Evolutionary conservation across 2,113 vertebrate species (phyloP).

Genomic region (Thalassarche chlororhynchos): DNA sequence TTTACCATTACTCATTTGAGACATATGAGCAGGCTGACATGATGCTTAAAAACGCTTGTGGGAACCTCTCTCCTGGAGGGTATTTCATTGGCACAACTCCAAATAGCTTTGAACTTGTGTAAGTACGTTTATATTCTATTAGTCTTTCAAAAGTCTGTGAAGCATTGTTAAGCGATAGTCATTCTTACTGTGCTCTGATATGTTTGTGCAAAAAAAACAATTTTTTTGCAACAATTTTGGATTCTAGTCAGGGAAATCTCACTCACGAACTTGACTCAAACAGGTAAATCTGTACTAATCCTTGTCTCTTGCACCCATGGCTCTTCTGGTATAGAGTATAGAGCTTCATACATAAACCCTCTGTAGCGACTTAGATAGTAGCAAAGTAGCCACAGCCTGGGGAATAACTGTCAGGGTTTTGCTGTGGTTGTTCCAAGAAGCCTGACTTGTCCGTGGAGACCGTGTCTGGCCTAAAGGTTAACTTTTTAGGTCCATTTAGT

Average conservation of each 20-base stretch:
- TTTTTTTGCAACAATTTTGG: background rate
- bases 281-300: background rate
- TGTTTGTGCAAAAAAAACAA: background rate
- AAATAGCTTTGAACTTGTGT: conserved; percentile 94
- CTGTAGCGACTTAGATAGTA: background rate
- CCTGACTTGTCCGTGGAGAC: background rate
- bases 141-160: background rate
- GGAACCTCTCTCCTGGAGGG: conserved; percentile 88
- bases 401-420: background rate
- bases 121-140: conserved; percentile 61
- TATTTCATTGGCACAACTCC: conserved; percentile 98
- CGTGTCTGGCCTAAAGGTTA: background rate
- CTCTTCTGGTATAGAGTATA: background rate
- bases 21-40: conserved; percentile 88
- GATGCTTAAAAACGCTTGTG: conserved; percentile 97
- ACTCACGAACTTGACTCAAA: background rate
- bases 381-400: background rate
- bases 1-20: conserved; percentile 97
- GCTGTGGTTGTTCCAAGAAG: background rate
- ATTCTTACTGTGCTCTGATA: background rate
- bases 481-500: background rate
- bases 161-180: background rate
- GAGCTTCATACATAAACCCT: background rate
- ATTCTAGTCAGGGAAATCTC: background rate
- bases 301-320: background rate